phyloP scores from a whole-genome alignment of 2,888 invertebrate species.

The Synergus itoensis region DNA sequence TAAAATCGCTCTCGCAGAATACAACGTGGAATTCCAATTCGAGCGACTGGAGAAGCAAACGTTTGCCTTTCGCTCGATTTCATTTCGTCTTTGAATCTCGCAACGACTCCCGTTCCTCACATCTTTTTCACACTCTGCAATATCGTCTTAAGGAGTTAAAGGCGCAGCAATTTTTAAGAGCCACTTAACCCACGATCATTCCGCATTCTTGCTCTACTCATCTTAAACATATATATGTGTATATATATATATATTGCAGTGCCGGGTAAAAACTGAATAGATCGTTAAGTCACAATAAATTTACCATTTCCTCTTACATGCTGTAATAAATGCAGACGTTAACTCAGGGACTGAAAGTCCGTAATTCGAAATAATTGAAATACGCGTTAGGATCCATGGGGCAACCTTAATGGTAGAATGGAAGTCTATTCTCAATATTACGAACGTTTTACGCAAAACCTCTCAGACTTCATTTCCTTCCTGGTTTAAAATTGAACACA shows the following conservation, averaged over 20 bases:
- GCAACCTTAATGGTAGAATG: neutral
- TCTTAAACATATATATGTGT: neutral
- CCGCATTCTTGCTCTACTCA: neutral
- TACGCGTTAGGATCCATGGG: neutral
- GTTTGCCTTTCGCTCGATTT: slow-evolving; percentile 39
- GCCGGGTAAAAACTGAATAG: neutral
- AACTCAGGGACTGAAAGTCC: neutral
- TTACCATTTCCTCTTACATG: neutral
- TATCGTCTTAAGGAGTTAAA: slow-evolving; percentile 38
- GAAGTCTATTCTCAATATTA: neutral
- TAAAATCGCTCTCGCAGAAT: neutral
- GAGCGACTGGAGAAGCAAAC: slow-evolving; percentile 32
- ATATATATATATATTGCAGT: neutral
- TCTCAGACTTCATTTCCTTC: neutral
- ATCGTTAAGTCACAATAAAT: neutral
- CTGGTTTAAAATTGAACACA: neutral
- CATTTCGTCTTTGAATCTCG: slow-evolving; percentile 23
- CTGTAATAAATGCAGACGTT: neutral
- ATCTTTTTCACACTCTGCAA: slow-evolving; percentile 18
- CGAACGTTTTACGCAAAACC: neutral
- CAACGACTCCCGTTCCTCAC: slow-evolving; percentile 8
- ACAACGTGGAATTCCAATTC: slow-evolving; percentile 12
- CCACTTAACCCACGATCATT: slow-evolving; percentile 32
- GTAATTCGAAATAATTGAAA: neutral
- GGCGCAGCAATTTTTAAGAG: slow-evolving; percentile 33